Conservation (phyloP, 2,113 vertebrate species). For the Gymnogyps californianus region DNA sequence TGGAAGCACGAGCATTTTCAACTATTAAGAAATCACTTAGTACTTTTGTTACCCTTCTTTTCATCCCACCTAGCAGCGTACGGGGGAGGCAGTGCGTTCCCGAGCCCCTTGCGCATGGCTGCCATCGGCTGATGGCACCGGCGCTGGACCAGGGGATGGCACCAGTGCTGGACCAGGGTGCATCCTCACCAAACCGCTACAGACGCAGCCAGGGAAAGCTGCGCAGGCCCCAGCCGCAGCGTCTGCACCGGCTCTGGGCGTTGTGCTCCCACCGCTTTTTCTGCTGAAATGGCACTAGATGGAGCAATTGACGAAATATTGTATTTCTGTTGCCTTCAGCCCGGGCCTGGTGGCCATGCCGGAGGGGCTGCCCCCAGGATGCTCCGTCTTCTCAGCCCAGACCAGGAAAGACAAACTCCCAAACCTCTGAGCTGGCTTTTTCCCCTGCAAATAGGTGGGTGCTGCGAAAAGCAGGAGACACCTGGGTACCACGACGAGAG, state of each 20-base stretch:
- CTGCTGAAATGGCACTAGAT: constrained; percentile 56
- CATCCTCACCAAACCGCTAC: rapidly evolving
- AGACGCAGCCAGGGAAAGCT: neutral
- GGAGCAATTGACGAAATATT: constrained; percentile 65
- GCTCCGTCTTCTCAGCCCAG: neutral
- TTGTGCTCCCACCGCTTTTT: neutral
- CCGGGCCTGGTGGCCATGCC: neutral
- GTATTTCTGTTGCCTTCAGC: neutral
- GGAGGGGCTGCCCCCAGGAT: neutral
- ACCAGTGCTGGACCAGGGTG: neutral
- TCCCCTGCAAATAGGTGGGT: rapidly evolving
- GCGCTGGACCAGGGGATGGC: neutral
- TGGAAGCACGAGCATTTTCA: neutral
- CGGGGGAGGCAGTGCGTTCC: rapidly evolving
- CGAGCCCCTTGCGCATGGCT: rapidly evolving
- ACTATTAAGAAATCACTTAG: neutral
- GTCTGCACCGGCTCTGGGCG: rapidly evolving
- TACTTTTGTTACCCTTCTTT: neutral
- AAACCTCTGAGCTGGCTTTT: neutral
- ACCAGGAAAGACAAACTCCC: neutral
- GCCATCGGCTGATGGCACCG: neutral
- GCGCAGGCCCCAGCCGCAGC: rapidly evolving
- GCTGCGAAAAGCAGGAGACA: neutral
- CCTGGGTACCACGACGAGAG: rapidly evolving
- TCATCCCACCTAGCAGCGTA: neutral